Conservation (phyloP, 2,797 vertebrate species). For the Spinus olivaceus region DNA sequence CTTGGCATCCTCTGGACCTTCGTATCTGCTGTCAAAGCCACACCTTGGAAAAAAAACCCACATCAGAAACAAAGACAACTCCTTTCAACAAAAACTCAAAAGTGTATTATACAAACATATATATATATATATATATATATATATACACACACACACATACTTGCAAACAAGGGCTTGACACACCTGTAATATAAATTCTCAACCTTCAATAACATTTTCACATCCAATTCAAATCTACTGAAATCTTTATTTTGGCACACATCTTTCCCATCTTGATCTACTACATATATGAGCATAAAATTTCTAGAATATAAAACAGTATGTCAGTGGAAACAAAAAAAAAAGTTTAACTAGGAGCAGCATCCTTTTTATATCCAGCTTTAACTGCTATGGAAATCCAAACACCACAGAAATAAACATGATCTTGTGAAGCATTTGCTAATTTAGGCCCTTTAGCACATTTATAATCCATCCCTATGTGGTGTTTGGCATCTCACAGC, state of each 20-base stretch:
- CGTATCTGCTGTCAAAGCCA: slow-evolving; percentile 92
- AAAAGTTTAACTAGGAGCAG: neutral
- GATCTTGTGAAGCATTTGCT: neutral
- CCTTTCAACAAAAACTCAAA: neutral
- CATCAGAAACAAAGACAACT: neutral
- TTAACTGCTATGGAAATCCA: neutral
- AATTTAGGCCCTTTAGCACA: neutral
- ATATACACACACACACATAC: too few relatives aligned
- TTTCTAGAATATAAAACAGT: neutral
- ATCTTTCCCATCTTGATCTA: neutral
- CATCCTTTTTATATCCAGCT: neutral
- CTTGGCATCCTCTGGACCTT: slow-evolving; percentile 95
- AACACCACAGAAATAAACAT: neutral
- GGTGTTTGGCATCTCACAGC: neutral
- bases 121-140: too few relatives aligned
- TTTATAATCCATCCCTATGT: neutral
- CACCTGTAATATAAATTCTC: neutral
- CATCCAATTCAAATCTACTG: neutral
- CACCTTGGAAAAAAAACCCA: slow-evolving; percentile 71
- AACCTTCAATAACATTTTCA: neutral
- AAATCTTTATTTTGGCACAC: neutral
- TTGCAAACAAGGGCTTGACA: neutral
- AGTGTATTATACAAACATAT: neutral
- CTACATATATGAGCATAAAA: fast-evolving
- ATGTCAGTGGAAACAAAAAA: neutral